Evolutionary conservation across 2,888 invertebrate species (phyloP).

Genomic region (Diplolepis rosae): DNA sequence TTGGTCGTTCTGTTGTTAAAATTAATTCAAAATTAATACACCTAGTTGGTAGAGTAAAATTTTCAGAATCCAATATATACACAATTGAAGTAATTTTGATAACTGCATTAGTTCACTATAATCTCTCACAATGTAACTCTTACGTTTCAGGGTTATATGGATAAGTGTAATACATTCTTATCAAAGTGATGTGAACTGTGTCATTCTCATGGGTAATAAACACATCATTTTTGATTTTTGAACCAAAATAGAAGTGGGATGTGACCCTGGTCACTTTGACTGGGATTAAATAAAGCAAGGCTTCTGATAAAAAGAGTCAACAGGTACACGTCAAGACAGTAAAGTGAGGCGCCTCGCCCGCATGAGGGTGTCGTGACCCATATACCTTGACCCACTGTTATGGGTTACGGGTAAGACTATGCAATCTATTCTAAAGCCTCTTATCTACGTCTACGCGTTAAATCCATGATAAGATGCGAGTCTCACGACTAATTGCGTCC

Average conservation of each 20-base stretch:
- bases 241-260: conserved; percentile 30
- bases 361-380: conserved; percentile 72
- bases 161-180: not conserved
- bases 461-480: conserved; percentile 18
- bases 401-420: conserved; percentile 60
- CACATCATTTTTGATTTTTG: conserved; percentile 3
- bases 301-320: conserved; percentile 63
- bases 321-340: conserved; percentile 59
- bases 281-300: conserved; percentile 63
- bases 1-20: too few species aligned
- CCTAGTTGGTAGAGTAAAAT: too few species aligned
- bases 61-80: too few species aligned
- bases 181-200: not conserved
- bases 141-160: not conserved
- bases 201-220: not conserved
- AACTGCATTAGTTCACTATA: not conserved
- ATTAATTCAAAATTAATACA: too few species aligned
- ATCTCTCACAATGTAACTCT: not conserved
- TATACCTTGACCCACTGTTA: conserved; percentile 72
- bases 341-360: conserved; percentile 63
- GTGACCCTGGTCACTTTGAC: conserved; percentile 55
- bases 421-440: conserved; percentile 14
- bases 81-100: not conserved
- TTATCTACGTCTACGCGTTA: conserved; percentile 24
- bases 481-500: conserved; percentile 36